A percentile compares a stretch with the other conserved stretches of the same genome.
Evolutionary conservation across 2,113 vertebrate genomes (phyloP).

Genomic region (Phalacrocorax pelagicus): DNA sequence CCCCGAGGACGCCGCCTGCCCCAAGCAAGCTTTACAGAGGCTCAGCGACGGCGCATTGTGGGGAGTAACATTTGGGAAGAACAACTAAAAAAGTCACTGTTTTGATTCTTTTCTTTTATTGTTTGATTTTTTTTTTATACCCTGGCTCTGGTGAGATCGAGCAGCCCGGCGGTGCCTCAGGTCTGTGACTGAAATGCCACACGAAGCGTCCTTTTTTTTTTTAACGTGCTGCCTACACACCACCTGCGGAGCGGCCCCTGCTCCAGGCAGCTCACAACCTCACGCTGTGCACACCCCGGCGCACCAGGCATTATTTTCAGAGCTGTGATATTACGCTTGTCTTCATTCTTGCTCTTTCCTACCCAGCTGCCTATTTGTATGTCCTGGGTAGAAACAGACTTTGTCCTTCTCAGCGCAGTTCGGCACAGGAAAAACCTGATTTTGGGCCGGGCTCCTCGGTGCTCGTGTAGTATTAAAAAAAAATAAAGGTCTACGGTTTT

Average conservation of each 20-base stretch:
- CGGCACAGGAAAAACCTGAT: background rate
- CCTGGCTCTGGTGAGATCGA: background rate
- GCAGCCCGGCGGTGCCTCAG: background rate
- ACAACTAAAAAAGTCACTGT: background rate
- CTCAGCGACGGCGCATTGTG: background rate
- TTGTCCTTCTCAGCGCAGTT: background rate
- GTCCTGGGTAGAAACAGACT: background rate
- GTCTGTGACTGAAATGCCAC: background rate
- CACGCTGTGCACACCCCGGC: background rate
- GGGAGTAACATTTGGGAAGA: background rate
- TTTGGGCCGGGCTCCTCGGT: background rate
- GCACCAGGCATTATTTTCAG: background rate
- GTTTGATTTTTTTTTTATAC: background rate
- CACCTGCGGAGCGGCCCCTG: background rate
- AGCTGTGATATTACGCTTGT: background rate
- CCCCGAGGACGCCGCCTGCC: background rate
- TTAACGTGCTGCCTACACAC: background rate
- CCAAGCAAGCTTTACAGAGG: background rate
- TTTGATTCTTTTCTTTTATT: background rate
- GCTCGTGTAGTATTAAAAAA: background rate
- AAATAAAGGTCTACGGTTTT: background rate
- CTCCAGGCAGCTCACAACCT: background rate
- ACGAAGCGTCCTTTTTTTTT: background rate
- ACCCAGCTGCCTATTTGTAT: background rate
- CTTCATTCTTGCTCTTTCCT: fast-evolving